Evolutionary conservation across 2,888 invertebrate species (phyloP).

Genomic region (Anticlea derivata): DNA sequence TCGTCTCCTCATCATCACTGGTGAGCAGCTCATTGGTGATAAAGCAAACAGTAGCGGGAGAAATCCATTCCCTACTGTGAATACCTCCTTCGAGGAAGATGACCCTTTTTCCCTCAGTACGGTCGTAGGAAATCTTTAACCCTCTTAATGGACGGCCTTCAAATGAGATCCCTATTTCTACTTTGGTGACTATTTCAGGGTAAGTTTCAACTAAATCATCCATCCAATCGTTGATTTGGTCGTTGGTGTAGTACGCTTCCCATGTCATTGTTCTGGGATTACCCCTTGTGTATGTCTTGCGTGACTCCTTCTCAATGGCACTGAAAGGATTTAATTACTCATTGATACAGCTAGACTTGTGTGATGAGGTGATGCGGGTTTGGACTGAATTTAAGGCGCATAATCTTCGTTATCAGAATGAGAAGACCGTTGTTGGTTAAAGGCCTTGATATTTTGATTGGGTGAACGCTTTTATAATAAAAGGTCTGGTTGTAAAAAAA

Average conservation of each 20-base stretch:
- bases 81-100: constrained; percentile 81
- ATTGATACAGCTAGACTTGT: no score
- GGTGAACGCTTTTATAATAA: no score
- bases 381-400: no score
- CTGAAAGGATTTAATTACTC: no score
- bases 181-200: constrained; percentile 69
- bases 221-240: constrained; percentile 85
- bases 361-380: no score
- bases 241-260: constrained; percentile 83
- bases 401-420: no score
- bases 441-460: no score
- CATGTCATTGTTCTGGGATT: constrained; percentile 58
- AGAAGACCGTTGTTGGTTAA: no score
- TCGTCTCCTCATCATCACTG: constrained; percentile 77
- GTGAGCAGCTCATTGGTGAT: constrained; percentile 87
- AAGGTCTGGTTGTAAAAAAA: background rate
- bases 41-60: constrained; percentile 86
- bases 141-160: constrained; percentile 74
- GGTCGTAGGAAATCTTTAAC: constrained; percentile 64
- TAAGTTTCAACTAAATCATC: constrained; percentile 70
- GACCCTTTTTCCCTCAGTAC: constrained; percentile 51
- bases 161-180: constrained; percentile 63
- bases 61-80: constrained; percentile 91
- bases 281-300: constrained; percentile 44
- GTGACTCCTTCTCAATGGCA: constrained; percentile 71